Percentiles rank a stretch among this genome's conserved stretches.
phyloP scores from a whole-genome alignment of 2,888 invertebrate species.

The Gymnosoma rotundatum region DNA sequence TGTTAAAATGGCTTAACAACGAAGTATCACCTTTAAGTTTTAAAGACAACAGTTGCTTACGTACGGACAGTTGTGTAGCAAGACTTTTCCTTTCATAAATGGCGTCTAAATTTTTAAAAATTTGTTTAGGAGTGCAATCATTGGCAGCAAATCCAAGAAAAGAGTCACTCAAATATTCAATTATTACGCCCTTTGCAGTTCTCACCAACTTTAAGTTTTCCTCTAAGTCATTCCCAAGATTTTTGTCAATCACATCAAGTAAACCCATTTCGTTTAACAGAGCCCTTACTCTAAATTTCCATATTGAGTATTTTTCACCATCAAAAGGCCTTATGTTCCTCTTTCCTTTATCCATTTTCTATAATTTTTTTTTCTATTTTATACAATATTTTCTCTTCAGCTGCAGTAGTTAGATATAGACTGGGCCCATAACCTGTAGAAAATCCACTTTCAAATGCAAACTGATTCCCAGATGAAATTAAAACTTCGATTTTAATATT shows the following conservation, averaged over 20 bases:
- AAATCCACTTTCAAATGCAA: too few species aligned
- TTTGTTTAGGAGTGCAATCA: constrained; percentile 51
- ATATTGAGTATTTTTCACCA: constrained; percentile 47
- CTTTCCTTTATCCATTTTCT: constrained; percentile 40
- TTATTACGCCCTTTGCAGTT: constrained; percentile 45
- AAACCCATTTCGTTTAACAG: constrained; percentile 43
- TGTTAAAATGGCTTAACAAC: constrained; percentile 65
- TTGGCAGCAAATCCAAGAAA: constrained; percentile 55
- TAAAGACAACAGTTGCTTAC: constrained; percentile 62
- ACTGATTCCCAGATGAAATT: too few species aligned
- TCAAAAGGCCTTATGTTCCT: constrained; percentile 49
- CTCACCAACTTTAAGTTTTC: background rate
- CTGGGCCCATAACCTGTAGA: too few species aligned
- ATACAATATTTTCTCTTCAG: too few species aligned
- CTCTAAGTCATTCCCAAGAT: background rate
- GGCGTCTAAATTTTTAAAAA: constrained; percentile 57
- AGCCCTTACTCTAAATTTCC: constrained; percentile 55
- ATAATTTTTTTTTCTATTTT: too few species aligned
- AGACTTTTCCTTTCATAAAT: constrained; percentile 64
- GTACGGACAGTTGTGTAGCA: constrained; percentile 62
- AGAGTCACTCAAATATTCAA: constrained; percentile 61
- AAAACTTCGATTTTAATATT: too few species aligned
- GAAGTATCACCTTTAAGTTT: constrained; percentile 56
- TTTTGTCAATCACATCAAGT: background rate
- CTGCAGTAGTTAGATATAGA: too few species aligned